Base-by-base conservation (phyloP, 2,797 vertebrate species). In the Tragopan temminckii region DNA sequence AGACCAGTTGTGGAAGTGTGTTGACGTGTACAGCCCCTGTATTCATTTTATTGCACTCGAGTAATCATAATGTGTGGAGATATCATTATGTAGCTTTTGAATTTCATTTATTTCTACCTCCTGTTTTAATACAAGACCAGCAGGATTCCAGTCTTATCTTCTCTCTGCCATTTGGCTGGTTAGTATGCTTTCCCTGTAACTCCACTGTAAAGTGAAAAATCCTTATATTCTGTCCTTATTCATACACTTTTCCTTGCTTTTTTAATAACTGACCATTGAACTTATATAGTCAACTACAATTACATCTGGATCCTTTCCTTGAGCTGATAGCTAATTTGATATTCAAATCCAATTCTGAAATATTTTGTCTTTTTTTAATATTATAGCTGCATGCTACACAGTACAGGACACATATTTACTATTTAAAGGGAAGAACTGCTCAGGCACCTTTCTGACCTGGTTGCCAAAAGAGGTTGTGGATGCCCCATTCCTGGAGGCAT, bases 291-390 rank as follows among this genome's bases (percentile, higher is more conserved):
- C n/a, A 42, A 50, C 31, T 55, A 10, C 55, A 70, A 0, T 57
- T 59, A 57, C 3, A 10, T 31, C 40, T 69, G 61, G 16, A 25
- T 43, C 59, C 40, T 83, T 94, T 14, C 9, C 58, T 85, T 78
- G 46, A 76, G 55, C 18, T 46, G 27, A 15, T 57, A 52, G 21
- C n/a, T 81, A 38, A 72, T 11, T 27, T 85, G 48, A 46, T 80
- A 59, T 1, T 83, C n/a, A 86, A 61, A 84, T 84, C 15, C 29
- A 70, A 15, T 66, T 85, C 62, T 64, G 58, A 87, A 95, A 53
- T 83, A 64, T 1, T 64, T 70, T 23, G 24, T 68, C 8, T 67
- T 11, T 40, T 81, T 92, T 70, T 9, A 72, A 52, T 79, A 45
- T 14, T 72, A 16, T 71, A 83, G 50, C 42, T 72, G 14, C 25